These are phyloP conservation scores for Synergus umbraculus DNA, from an alignment of 2,888 invertebrate genomes.

Conservation along the genomic window DNA sequence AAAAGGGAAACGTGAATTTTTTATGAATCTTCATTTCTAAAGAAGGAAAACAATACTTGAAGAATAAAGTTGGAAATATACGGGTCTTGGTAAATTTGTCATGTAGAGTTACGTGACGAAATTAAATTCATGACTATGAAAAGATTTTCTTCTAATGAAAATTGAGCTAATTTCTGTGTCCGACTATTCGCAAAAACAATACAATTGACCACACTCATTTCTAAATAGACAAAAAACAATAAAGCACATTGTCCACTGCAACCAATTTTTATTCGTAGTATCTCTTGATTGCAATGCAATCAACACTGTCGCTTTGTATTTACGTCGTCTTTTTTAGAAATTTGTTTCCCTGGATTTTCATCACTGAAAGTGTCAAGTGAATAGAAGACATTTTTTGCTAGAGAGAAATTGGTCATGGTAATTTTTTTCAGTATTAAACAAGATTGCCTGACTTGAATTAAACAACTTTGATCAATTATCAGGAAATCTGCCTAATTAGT, in stretches of 20 bases:
- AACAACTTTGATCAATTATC: background rate
- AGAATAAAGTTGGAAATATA: too few relatives aligned
- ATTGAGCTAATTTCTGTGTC: background rate
- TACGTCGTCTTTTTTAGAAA: conserved; percentile 22
- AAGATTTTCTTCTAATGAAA: background rate
- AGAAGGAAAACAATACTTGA: too few relatives aligned
- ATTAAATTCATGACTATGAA: background rate
- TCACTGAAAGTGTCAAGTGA: conserved; percentile 7
- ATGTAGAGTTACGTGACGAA: background rate
- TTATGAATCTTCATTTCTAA: too few relatives aligned
- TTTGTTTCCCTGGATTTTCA: conserved; percentile 13
- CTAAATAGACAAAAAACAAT: conserved; percentile 21
- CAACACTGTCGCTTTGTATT: conserved; percentile 13
- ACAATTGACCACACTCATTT: conserved; percentile 7
- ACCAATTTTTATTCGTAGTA: conserved; percentile 15
- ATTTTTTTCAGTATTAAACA: background rate
- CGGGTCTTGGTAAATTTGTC: background rate
- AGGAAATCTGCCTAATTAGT: background rate
- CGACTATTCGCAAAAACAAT: background rate
- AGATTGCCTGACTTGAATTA: background rate
- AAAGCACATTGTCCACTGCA: conserved; percentile 4
- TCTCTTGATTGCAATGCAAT: conserved; percentile 44
- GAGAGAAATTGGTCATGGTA: background rate
- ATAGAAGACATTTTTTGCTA: background rate
- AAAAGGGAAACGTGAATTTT: background rate